phyloP scores from a whole-genome alignment of 2,888 invertebrate genomes.

The Oeneis ivallda region DNA sequence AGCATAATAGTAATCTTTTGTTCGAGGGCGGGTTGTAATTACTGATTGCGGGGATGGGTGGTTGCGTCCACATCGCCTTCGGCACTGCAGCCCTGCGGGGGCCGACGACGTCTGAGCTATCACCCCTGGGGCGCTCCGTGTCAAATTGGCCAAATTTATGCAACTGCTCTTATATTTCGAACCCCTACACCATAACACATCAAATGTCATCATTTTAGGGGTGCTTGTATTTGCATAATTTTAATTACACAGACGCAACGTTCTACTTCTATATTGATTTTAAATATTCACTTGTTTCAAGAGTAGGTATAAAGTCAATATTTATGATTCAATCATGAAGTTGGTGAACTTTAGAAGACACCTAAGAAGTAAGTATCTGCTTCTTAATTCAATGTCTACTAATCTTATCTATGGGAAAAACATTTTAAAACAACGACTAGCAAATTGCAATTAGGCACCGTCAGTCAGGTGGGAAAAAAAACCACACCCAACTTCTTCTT shows the following conservation, averaged over 20 bases:
- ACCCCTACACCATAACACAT: conserved; percentile 57
- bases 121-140: conserved; percentile 51
- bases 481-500: no score
- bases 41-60: conserved; percentile 46
- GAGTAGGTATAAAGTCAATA: not conserved
- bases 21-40: conserved; percentile 64
- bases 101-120: conserved; percentile 9
- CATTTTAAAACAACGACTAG: no score
- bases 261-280: conserved; percentile 27
- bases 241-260: conserved; percentile 34
- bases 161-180: conserved; percentile 61
- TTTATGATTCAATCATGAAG: no score
- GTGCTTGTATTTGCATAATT: conserved; percentile 61
- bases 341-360: no score
- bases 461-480: no score
- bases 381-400: no score
- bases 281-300: conserved; percentile 25
- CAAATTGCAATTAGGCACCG: no score
- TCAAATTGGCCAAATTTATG: conserved; percentile 79
- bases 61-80: conserved; percentile 29
- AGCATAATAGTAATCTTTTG: conserved; percentile 76
- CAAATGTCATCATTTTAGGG: conserved; percentile 72
- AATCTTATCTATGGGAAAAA: no score
- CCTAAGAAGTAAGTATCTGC: no score
- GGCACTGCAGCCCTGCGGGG: conserved; percentile 32